phyloP scores from a whole-genome alignment of 2,797 vertebrate species.

The Macrochelys suwanniensis region DNA sequence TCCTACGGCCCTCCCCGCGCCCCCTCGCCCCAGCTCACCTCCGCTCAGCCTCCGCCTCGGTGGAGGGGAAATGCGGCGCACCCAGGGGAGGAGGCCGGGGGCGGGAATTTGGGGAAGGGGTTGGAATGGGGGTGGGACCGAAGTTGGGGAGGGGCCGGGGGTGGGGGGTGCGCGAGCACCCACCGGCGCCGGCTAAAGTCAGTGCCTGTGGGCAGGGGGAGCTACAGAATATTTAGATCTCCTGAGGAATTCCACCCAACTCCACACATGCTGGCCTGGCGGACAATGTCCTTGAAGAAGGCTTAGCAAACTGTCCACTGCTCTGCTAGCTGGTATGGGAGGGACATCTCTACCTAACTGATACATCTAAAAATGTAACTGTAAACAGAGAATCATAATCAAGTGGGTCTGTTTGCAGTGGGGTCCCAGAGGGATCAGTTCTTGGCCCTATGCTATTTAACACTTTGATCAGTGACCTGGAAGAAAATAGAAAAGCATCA shows the following conservation, averaged over 20 bases:
- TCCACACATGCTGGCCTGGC: rapidly evolving
- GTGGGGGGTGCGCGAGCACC: no score
- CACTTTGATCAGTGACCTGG: background rate
- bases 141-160: no score
- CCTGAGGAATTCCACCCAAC: background rate
- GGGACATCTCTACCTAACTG: background rate
- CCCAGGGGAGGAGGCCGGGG: no score
- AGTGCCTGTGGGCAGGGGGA: rapidly evolving
- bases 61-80: no score
- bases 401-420: background rate
- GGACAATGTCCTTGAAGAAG: background rate
- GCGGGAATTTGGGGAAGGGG: no score
- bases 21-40: no score
- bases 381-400: background rate
- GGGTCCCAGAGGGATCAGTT: background rate
- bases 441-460: background rate
- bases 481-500: background rate
- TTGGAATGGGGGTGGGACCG: no score
- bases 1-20: no score
- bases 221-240: background rate
- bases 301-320: background rate
- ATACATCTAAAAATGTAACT: background rate
- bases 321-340: background rate
- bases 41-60: no score
- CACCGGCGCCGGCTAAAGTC: no score